These are phyloP conservation scores for Lasioglossum calceatum DNA, from an alignment of 2,888 invertebrate species.

Conservation along the genomic window DNA sequence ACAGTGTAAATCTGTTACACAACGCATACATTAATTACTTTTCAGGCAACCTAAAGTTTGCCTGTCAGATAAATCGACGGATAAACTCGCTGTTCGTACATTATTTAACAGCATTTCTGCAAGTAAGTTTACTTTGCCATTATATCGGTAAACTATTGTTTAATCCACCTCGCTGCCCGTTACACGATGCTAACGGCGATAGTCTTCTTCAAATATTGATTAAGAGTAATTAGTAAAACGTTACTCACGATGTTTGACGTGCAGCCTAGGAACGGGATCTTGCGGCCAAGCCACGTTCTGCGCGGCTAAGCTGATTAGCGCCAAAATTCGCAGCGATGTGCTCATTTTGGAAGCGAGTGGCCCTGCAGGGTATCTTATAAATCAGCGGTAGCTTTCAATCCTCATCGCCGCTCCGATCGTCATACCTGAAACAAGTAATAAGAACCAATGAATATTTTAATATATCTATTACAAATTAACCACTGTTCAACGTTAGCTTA, in stretches of 20 bases:
- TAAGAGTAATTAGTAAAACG: slow-evolving; percentile 16
- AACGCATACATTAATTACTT: neutral
- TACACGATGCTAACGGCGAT: neutral
- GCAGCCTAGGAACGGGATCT: slow-evolving; percentile 89
- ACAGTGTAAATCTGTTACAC: neutral
- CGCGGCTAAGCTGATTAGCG: slow-evolving; percentile 86
- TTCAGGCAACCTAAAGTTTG: neutral
- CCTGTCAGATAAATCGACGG: neutral
- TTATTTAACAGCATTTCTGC: neutral
- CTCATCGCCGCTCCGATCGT: slow-evolving; percentile 76
- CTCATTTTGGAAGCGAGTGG: slow-evolving; percentile 78
- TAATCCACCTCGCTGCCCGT: neutral
- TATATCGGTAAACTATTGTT: neutral
- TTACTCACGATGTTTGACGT: slow-evolving; percentile 88
- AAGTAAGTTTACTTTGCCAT: neutral
- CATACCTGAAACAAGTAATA: slow-evolving; percentile 50
- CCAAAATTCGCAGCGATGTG: slow-evolving; percentile 80
- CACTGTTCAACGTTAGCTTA: neutral
- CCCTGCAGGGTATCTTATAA: slow-evolving; percentile 72
- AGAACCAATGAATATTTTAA: neutral
- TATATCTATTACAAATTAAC: neutral
- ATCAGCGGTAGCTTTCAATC: slow-evolving; percentile 76
- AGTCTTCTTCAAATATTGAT: neutral
- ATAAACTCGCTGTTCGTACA: neutral
- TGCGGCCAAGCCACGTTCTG: slow-evolving; percentile 90